A percentile compares a stretch with the other conserved stretches of the same genome.
phyloP scores from a whole-genome alignment of 2,797 vertebrate genomes.

The Sebastolobus altivelis region DNA sequence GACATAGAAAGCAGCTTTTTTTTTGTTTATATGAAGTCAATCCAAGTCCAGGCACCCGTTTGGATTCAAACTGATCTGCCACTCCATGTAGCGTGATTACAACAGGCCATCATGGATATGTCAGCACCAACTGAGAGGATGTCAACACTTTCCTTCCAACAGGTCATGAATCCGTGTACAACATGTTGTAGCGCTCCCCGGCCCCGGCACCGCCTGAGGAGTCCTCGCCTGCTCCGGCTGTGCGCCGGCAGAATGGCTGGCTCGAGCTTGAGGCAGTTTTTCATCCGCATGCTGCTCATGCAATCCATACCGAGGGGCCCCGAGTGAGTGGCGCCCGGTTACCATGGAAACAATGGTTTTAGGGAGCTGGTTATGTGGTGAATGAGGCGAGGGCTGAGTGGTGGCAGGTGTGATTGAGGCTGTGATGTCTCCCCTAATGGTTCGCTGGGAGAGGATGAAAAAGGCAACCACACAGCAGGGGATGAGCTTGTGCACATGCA shows the following conservation, averaged over 20 bases:
- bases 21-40: neutral
- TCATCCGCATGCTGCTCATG: conserved; percentile 57
- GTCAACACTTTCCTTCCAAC: conserved; percentile 28
- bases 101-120: conserved; percentile 11
- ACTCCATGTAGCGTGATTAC: conserved; percentile 5
- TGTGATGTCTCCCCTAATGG: conserved; percentile 66
- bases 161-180: conserved; percentile 49
- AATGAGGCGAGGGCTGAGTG: conserved; percentile 65
- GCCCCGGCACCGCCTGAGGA: conserved; percentile 17
- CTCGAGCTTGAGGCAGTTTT: conserved; percentile 47
- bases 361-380: conserved; percentile 60
- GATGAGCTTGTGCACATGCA: conserved; percentile 11
- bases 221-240: conserved; percentile 28
- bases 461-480: conserved; percentile 54
- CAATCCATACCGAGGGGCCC: conserved; percentile 22
- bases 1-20: neutral
- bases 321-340: conserved; percentile 57
- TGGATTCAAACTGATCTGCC: conserved; percentile 13
- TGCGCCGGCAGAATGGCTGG: conserved; percentile 19
- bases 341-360: conserved; percentile 73
- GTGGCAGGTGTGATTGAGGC: conserved; percentile 74
- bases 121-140: conserved; percentile 28
- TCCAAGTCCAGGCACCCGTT: neutral
- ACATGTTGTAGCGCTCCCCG: conserved; percentile 25
- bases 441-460: conserved; percentile 48